Base-by-base conservation (phyloP, 2,888 invertebrate genomes). In the Pardosa pseudoannulata region DNA sequence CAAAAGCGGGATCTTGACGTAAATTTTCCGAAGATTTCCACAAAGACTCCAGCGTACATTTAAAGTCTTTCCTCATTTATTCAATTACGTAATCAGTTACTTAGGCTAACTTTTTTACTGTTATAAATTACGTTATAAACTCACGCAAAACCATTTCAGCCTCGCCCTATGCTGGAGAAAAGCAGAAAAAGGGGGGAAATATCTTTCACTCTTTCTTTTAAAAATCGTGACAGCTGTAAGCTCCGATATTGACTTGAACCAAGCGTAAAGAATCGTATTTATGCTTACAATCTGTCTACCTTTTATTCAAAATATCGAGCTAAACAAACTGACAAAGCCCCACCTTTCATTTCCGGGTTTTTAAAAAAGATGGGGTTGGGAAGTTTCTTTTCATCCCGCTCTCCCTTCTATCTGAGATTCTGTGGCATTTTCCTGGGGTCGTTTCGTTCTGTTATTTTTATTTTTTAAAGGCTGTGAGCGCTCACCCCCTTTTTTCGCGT, bases 341-440 rank as follows among this genome's bases (percentile, higher is more conserved):
- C 56, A 23, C 19, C 19, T 9, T 29, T 1, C 65, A 31, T 7
- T 65, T 65, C 65, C 65, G 56, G 46, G 46, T 46, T 71, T 68
- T n/a, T 28, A 67, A 67, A 70, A 70, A 39, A 36, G 70, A 71
- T 46, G 29, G 71, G 71, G 71, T 41, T 46, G n/a, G 9, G 3
- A n/a, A n/a, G n/a, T n/a, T 28, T 19, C 46, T 16, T 27, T 29
- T 27, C n/a, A n/a, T 7, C 27, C n/a, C 19, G 32, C 11, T n/a
- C 39, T 67, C 67, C 75, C 28, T 73, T 70, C 41, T 23, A 50
- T 50, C n/a, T n/a, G n/a, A n/a, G n/a, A n/a, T n/a, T n/a, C n/a
- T n/a, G n/a, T n/a, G n/a, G 9, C 23, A 36, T 5, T 46, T 46
- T 13, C 9, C 2, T 2, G 41, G 32, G 62, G 28, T 62, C 62